Conservation (phyloP, 2,888 invertebrate species). For the Dynastes grantii region DNA sequence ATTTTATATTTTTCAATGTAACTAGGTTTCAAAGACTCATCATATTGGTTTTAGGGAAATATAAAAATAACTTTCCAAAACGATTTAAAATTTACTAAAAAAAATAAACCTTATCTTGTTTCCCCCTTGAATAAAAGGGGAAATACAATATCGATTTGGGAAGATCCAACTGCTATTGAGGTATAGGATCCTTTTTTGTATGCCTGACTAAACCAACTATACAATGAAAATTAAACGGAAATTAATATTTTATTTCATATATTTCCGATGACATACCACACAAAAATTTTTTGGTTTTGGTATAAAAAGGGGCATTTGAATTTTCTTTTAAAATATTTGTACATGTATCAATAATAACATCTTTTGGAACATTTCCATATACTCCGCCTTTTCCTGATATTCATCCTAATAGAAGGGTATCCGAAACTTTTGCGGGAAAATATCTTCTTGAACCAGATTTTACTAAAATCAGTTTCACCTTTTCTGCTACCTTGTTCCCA, state of each 20-base stretch:
- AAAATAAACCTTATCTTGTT: slow-evolving; percentile 83
- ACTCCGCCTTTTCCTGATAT: slow-evolving; percentile 92
- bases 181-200: slow-evolving; percentile 93
- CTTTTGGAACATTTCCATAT: slow-evolving; percentile 90
- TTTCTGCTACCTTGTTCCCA: slow-evolving; percentile 81
- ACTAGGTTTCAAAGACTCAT: no score
- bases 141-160: slow-evolving; percentile 90
- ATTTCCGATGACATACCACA: slow-evolving; percentile 77
- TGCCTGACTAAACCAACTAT: slow-evolving; percentile 89
- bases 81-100: no score
- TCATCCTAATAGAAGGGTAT: slow-evolving; percentile 91
- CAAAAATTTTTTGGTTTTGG: slow-evolving; percentile 89
- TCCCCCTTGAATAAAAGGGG: slow-evolving; percentile 84
- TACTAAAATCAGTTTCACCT: slow-evolving; percentile 73
- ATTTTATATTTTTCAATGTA: no score
- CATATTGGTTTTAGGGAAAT: no score
- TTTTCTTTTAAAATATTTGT: slow-evolving; percentile 86
- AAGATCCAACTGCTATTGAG: slow-evolving; percentile 90
- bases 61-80: no score
- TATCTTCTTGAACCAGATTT: slow-evolving; percentile 92
- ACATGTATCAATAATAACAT: slow-evolving; percentile 84
- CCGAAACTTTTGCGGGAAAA: slow-evolving; percentile 94
- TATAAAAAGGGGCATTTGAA: slow-evolving; percentile 93
- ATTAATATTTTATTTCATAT: neutral
- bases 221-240: slow-evolving; percentile 58